phyloP scores from a whole-genome alignment of 1,140 invertebrate species.

The Drosophila lacertosa region DNA sequence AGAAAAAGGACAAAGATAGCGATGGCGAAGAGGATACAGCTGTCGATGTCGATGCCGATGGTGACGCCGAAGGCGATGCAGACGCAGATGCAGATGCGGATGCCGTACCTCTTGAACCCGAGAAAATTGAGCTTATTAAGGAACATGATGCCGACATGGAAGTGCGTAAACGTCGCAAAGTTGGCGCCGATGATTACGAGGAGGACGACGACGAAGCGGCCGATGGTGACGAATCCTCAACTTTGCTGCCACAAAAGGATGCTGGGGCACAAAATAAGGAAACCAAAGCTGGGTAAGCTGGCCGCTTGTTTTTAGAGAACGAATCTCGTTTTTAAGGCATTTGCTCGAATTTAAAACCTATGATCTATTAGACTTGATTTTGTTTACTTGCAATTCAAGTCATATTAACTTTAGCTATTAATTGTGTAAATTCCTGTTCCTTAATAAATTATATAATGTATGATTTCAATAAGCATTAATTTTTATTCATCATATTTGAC shows the following conservation, averaged over 20 bases:
- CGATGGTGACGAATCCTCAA: not conserved
- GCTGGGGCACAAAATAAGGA: constrained; percentile 54
- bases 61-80: constrained; percentile 57
- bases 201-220: constrained; percentile 52
- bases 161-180: constrained; percentile 67
- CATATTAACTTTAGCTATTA: constrained; percentile 64
- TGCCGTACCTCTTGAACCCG: constrained; percentile 62
- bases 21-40: constrained; percentile 85
- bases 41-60: constrained; percentile 65
- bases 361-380: constrained; percentile 45
- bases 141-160: constrained; percentile 80
- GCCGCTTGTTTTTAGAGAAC: constrained; percentile 40
- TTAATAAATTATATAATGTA: constrained; percentile 75
- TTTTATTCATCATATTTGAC: constrained; percentile 51
- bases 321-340: constrained; percentile 46
- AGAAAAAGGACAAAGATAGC: constrained; percentile 91
- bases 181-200: constrained; percentile 70
- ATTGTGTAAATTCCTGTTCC: constrained; percentile 68
- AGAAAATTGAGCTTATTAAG: constrained; percentile 81
- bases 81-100: constrained; percentile 68
- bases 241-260: constrained; percentile 2
- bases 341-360: constrained; percentile 67
- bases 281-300: constrained; percentile 74
- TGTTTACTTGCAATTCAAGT: constrained; percentile 40
- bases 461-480: constrained; percentile 62